A percentile compares a stretch with the other conserved stretches of the same genome.
These are phyloP conservation scores for Solea senegalensis DNA, from an alignment of 2,113 vertebrate genomes.

Conservation along the genomic window DNA sequence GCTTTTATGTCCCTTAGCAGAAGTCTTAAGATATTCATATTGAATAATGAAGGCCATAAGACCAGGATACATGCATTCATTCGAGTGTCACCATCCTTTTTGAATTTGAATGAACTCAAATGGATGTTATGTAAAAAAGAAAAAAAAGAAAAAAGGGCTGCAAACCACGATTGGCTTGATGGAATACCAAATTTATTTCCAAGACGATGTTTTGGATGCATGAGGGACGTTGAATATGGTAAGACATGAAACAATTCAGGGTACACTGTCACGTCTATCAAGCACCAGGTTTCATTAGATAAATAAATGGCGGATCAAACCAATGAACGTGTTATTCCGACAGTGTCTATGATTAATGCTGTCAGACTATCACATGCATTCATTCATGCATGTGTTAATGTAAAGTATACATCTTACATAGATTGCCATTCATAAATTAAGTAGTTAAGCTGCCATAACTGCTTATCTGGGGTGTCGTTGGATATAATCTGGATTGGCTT, in stretches of 20 bases:
- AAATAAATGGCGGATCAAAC: not conserved
- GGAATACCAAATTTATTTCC: not conserved
- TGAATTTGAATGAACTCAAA: not conserved
- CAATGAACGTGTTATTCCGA: not conserved
- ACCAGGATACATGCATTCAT: constrained; percentile 55
- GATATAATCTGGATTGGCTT: too few species aligned
- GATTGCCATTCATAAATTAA: too few species aligned
- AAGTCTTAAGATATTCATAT: constrained; percentile 52
- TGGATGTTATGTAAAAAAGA: too few species aligned
- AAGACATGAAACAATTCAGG: not conserved
- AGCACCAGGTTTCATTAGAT: constrained; percentile 3
- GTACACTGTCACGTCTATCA: constrained; percentile 1
- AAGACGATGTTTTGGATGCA: not conserved
- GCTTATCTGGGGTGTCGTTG: too few species aligned
- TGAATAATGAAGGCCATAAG: constrained; percentile 47
- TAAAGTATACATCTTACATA: too few species aligned
- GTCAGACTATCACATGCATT: not conserved
- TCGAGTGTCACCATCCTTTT: constrained; percentile 12
- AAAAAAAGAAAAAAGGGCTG: constrained; percentile 2
- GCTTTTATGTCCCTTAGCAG: constrained; percentile 51
- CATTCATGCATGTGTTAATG: not conserved
- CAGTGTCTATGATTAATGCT: not conserved
- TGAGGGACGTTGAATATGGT: not conserved
- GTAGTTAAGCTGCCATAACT: too few species aligned
- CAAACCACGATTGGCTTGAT: not conserved